Evolutionary conservation across 2,888 invertebrate species (phyloP).

Genomic region (Tribolium freemani): DNA sequence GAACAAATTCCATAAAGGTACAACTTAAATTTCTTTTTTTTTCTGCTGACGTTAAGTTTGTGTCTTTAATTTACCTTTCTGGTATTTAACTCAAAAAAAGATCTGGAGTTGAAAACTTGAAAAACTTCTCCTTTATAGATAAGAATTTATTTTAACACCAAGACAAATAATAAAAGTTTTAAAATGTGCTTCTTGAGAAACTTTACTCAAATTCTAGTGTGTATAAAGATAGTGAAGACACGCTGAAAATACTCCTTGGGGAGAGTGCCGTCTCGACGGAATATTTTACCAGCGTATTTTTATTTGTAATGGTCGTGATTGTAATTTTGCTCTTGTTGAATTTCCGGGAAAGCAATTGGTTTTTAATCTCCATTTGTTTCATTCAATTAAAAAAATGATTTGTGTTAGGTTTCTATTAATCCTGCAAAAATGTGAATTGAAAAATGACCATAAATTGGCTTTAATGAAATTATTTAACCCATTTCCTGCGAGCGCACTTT

Average conservation of each 20-base stretch:
- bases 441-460: neutral
- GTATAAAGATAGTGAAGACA: constrained; percentile 10
- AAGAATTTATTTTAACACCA: neutral
- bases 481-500: neutral
- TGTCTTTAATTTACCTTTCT: neutral
- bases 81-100: neutral
- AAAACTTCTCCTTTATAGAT: neutral
- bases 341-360: neutral
- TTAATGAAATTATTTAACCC: neutral
- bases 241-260: constrained; percentile 1
- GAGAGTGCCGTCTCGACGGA: constrained; percentile 3
- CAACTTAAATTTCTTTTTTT: neutral
- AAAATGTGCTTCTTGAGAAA: constrained; percentile 4
- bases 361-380: neutral
- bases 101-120: neutral
- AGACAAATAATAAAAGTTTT: constrained; percentile 11
- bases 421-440: neutral
- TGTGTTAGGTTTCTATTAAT: neutral
- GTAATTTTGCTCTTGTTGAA: neutral
- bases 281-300: neutral
- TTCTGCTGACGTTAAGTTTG: no score
- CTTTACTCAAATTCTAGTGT: neutral
- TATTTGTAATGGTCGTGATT: neutral
- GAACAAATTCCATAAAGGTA: no score
- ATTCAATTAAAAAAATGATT: neutral